Base-by-base conservation (phyloP, 2,797 vertebrate species). In the Aselliscus stoliczkanus region DNA sequence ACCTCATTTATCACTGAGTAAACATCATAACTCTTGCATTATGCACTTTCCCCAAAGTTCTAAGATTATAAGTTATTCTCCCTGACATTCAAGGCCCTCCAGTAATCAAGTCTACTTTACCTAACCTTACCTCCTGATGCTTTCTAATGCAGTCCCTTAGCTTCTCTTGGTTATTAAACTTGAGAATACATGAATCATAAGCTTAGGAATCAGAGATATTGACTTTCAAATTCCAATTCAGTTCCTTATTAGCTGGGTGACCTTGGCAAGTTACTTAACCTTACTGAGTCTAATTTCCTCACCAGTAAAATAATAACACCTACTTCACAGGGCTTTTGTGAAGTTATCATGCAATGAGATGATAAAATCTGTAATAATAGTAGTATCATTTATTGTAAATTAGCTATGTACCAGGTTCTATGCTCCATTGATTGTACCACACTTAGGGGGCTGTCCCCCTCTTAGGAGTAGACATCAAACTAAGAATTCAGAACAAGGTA, bases 401-500 rank as follows among this genome's bases (percentile, higher is more conserved):
- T 37, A 83, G 56, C 8, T 87, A 87, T 56, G 2, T 37, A 93
- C 10, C 52, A 96, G 15, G 29, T 0, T 82, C 39, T 80, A 34
- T 56, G 20, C 20, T 87, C 7, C n/a, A 69, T 79, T 85, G 29
- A 54, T 37, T 92, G 7, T 81, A 69, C 42, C 34, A 52, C 5
- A 67, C 29, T 88, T 58, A 90, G 39, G 62, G 34, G 90, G 15
- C 25, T 75, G 5, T 31, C 23, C 7, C 90, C 42, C n/a, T 87
- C 0, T 42, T 86, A 31, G 12, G 73, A 75, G 67, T 52, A 83
- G 23, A 56, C 25, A 13, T 79, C 23, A 50, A 82, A 83, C 11
- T 67, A 76, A 94, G 64, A 87, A 83, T 92, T 94, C 75, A 89
- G 62, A 82, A 83, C 21, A 91, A 73, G 6, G 4, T 75, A 80